Evolutionary conservation across 2,797 vertebrate species (phyloP).

Genomic region (Lepilemur ruficaudatus): DNA sequence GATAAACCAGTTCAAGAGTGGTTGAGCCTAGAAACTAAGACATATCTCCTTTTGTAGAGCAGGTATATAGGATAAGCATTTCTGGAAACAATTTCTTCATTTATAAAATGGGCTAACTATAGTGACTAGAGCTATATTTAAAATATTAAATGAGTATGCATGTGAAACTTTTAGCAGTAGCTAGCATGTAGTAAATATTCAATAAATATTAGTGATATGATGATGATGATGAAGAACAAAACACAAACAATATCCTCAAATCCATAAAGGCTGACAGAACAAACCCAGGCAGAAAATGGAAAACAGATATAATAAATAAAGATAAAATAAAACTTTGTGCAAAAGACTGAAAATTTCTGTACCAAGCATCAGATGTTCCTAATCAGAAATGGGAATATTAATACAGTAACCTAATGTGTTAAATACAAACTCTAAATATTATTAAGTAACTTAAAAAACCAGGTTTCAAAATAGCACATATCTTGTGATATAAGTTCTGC

Average conservation of each 20-base stretch:
- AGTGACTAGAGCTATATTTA: background rate
- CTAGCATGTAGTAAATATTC: background rate
- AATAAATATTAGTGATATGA: background rate
- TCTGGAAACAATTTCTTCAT: background rate
- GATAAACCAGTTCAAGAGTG: background rate
- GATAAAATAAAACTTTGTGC: background rate
- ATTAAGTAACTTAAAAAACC: background rate
- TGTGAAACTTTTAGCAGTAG: background rate
- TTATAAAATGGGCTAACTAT: background rate
- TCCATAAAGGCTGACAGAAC: background rate
- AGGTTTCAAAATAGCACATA: background rate
- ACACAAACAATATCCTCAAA: background rate
- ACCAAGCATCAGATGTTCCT: background rate
- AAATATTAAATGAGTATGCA: background rate
- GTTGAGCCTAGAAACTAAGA: background rate
- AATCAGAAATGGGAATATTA: background rate
- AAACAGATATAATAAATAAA: background rate
- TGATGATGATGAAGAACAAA: background rate
- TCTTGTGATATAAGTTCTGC: background rate
- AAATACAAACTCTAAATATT: background rate
- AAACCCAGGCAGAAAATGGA: background rate
- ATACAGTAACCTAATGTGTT: background rate
- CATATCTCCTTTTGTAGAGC: background rate
- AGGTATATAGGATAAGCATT: background rate
- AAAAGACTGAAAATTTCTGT: background rate